Base-by-base conservation (phyloP, 1,140 invertebrate genomes). In the Hypothenemus hampei region DNA sequence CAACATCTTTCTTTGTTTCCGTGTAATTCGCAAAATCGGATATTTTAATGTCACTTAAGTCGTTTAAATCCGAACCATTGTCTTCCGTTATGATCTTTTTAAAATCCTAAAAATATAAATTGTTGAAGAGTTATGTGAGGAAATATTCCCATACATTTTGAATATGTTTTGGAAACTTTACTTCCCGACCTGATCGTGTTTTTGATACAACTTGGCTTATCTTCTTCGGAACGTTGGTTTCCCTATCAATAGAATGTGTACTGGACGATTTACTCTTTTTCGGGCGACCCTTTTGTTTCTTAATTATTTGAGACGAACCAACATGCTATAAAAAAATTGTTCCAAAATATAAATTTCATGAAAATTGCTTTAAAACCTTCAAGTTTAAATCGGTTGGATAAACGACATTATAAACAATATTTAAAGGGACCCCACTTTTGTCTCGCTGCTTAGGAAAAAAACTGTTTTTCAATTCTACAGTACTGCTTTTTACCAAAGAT, bases 91-190 rank as follows among this genome's bases (percentile, higher is more conserved):
- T 58, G 26, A 68, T 62, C 51, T 65, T 64, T 37, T 68, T 65
- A 52, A 64, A 68, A 51, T 68, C 65, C 63, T 69, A 24, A 20
- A 57, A 60, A 48, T 19, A 15, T 44, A 36, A 55, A 45, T 22
- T 31, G 18, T 13, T 16, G 11, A n/a, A n/a, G 7, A 37, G 2
- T 37, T 37, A 18, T 5, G 11, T 37, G 36, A 37, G 16, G 7
- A n/a, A 37, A 33, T 46, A 24, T 26, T 36, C 44, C 51, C 44
- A 40, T 59, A 66, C 64, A 37, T 64, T 63, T 52, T 67, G 64
- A 31, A 69, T 67, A 22, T 66, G 58, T 57, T 63, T 62, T 44
- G 68, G 68, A 33, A 65, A 61, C 47, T 63, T 65, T 13, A 67
- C 63, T 23, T 66, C 61, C 22, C 68, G 49, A 11, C 68, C 68